Percentiles rank a stretch among this genome's conserved stretches.
Conservation (phyloP, 1,140 invertebrate species). For the Helicorthomorpha holstii region DNA sequence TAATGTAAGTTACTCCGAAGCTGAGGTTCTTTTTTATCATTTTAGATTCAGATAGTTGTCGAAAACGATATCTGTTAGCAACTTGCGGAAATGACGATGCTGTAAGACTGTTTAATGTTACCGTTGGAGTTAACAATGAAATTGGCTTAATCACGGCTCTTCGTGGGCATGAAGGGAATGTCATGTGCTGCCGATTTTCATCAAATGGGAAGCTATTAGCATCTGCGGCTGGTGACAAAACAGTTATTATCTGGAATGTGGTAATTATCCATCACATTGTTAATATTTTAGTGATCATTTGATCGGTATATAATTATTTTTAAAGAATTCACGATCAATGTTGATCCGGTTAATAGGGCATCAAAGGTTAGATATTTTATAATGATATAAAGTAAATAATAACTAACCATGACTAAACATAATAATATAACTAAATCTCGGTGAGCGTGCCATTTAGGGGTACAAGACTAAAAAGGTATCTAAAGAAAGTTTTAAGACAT, state of each 20-base stretch:
- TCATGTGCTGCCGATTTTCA: constrained; percentile 44
- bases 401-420: too few species aligned
- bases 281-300: too few species aligned
- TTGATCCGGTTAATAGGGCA: constrained; percentile 37
- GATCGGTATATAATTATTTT: too few species aligned
- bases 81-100: constrained; percentile 51
- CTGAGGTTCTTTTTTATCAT: neutral
- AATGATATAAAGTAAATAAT: neutral
- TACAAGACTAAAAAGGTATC: too few species aligned
- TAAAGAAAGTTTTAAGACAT: too few species aligned
- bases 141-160: neutral
- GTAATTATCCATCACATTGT: too few species aligned
- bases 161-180: constrained; percentile 19
- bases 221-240: constrained; percentile 49
- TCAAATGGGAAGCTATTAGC: constrained; percentile 38
- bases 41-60: too few species aligned
- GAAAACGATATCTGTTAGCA: constrained; percentile 37
- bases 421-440: too few species aligned
- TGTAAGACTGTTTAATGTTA: constrained; percentile 54
- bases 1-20: neutral
- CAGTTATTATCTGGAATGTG: constrained; percentile 45
- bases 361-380: constrained; percentile 22
- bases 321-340: neutral
- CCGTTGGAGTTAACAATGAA: constrained; percentile 17
- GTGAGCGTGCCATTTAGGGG: too few species aligned